phyloP scores from a whole-genome alignment of 2,888 invertebrate species.

The Xylota sylvarum region DNA sequence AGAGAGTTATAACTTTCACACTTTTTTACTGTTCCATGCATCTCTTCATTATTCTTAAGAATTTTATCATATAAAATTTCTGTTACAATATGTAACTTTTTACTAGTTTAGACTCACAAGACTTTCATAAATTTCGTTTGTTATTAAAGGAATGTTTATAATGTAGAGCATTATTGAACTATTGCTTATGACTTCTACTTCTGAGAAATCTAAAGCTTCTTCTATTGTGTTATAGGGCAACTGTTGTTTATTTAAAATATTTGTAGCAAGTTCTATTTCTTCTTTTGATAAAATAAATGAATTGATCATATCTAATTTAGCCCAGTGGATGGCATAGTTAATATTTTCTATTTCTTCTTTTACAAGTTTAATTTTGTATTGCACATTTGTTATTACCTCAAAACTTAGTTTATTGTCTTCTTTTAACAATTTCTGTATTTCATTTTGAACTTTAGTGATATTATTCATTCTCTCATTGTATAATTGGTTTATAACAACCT shows the following conservation, averaged over 20 bases:
- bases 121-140: not conserved
- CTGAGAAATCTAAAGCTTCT: slow-evolving; percentile 50
- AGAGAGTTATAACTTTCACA: slow-evolving; percentile 35
- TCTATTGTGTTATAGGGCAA: slow-evolving; percentile 34
- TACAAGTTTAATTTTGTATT: slow-evolving; percentile 36
- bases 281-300: slow-evolving; percentile 39
- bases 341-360: slow-evolving; percentile 41
- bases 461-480: slow-evolving; percentile 16
- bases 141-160: slow-evolving; percentile 38
- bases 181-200: slow-evolving; percentile 38
- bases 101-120: slow-evolving; percentile 23
- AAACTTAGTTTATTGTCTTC: not conserved
- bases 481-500: not conserved
- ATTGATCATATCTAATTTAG: slow-evolving; percentile 44
- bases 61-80: no score
- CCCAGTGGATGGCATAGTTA: slow-evolving; percentile 35
- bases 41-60: slow-evolving; percentile 45
- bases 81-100: not conserved
- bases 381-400: no score
- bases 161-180: slow-evolving; percentile 30
- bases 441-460: slow-evolving; percentile 3
- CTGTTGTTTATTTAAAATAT: slow-evolving; percentile 35
- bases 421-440: no score
- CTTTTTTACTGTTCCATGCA: not conserved
- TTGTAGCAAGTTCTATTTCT: not conserved